Conservation (phyloP, 2,113 vertebrate species). For the Bubalus kerabau region DNA sequence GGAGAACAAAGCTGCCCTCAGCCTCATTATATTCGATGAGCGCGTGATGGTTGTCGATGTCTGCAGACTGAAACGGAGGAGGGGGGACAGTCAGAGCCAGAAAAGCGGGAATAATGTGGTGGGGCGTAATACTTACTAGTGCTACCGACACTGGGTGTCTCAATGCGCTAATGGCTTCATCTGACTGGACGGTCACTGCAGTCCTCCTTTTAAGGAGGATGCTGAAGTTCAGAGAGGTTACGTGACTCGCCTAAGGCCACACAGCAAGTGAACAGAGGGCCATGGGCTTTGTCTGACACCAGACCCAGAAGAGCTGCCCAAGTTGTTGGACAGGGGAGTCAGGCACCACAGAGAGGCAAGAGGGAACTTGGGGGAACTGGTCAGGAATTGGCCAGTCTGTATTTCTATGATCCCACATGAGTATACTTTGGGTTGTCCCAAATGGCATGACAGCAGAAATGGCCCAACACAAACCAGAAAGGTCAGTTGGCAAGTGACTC, state of each 20-base stretch:
- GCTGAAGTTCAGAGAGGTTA: background rate
- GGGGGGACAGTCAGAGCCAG: fast-evolving
- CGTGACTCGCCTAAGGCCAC: background rate
- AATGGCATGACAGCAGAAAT: background rate
- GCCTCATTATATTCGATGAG: slow-evolving; percentile 75
- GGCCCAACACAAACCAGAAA: background rate
- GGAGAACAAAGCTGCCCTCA: slow-evolving; percentile 78
- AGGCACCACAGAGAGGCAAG: background rate
- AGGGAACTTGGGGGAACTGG: background rate
- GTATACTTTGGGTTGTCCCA: fast-evolving
- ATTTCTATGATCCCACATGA: background rate
- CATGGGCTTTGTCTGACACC: background rate
- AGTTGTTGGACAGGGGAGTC: background rate
- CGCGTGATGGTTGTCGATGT: slow-evolving; percentile 82
- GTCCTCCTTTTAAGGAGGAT: background rate
- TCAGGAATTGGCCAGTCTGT: background rate
- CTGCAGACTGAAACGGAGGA: slow-evolving; percentile 65
- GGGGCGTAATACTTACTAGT: fast-evolving
- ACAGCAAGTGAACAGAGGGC: background rate
- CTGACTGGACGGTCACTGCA: fast-evolving
- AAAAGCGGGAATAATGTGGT: fast-evolving
- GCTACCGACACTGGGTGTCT: background rate
- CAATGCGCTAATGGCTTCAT: background rate
- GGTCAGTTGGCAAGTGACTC: background rate
- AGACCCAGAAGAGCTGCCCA: background rate